Evolutionary conservation across 2,797 vertebrate species (phyloP), one percentile per base, ranked within the genome.

Genomic region (Babyrousa celebensis): DNA sequence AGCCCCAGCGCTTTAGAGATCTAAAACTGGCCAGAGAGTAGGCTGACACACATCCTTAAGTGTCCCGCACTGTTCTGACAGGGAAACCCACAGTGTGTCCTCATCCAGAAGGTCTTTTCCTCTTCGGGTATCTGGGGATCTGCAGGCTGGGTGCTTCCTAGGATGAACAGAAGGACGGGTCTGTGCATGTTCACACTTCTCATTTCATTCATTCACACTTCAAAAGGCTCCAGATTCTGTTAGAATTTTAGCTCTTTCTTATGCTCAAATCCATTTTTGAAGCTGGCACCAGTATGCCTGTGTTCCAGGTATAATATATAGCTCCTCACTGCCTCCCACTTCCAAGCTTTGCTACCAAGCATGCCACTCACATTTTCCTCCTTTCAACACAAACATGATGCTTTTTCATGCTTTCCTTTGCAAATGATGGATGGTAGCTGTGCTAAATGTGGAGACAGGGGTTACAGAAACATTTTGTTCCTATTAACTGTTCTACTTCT

Each of bases 161-260:
- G 95, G 93, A 94, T 71, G 97, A 97, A 97, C 98, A 98, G 97
- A 98, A 98, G 97, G 97, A 88, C 6, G 60, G 94, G 85, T 95
- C 95, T 97, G 97, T 95, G 93, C 96, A 11, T 91, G 87, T 98
- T 98, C 97, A 97, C 98, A 98, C 97, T 67, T 97, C 93, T 95
- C 96, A 83, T 96, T 94, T 89, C 96, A 96, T 98, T 98, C 96
- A 96, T 95, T 98, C 96, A 84, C 97, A 97, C 96, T 96, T 97
- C 96, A 84, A 89, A 97, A 96, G 82, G 90, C 95, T 97, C 92
- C 94, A 91, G 95, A 97, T 97, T 96, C 83, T 97, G 97, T 95
- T 97, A 94, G 94, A 93, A 94, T 94, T 94, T 95, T 88, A 96
- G 96, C 95, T 97, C 77, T 89, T 86, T 94, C 94, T 85, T 86